These are phyloP conservation scores for Brenthis hecate DNA, from an alignment of 2,888 invertebrate species.

Conservation along the genomic window DNA sequence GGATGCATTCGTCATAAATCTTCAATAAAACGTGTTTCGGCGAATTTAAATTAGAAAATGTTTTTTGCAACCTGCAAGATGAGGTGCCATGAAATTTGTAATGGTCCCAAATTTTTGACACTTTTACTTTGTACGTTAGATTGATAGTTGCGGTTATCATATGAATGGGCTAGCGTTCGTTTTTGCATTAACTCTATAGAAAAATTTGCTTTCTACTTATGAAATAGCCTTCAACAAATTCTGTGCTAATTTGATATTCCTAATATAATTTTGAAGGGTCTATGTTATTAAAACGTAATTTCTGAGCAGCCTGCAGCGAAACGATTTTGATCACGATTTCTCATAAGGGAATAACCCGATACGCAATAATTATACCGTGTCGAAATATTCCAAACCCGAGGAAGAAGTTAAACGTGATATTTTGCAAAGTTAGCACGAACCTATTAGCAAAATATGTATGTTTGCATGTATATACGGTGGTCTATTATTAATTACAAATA, in stretches of 20 bases:
- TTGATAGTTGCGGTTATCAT: background rate
- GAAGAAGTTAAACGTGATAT: slow-evolving; percentile 24
- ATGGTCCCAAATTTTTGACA: slow-evolving; percentile 13
- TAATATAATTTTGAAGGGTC: slow-evolving; percentile 5
- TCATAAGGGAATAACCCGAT: slow-evolving; percentile 30
- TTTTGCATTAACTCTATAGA: background rate
- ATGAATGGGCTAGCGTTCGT: background rate
- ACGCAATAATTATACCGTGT: slow-evolving; percentile 38
- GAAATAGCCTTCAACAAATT: background rate
- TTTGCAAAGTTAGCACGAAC: slow-evolving; percentile 26
- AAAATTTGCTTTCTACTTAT: too few species aligned
- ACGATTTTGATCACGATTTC: slow-evolving; percentile 32
- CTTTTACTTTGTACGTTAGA: background rate
- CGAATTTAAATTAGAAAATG: slow-evolving; percentile 35
- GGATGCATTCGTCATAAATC: slow-evolving; percentile 34
- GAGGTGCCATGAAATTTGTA: slow-evolving; percentile 27
- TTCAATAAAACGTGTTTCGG: slow-evolving; percentile 31
- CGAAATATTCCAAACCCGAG: slow-evolving; percentile 31
- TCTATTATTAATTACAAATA: slow-evolving; percentile 9
- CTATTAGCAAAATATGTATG: slow-evolving; percentile 20
- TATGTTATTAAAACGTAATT: slow-evolving; percentile 17
- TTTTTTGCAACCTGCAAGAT: slow-evolving; percentile 31
- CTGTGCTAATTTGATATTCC: background rate
- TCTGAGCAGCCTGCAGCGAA: slow-evolving; percentile 28
- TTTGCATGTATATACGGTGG: background rate